phyloP scores from a whole-genome alignment of 2,888 invertebrate genomes.

The Athalia rosae region DNA sequence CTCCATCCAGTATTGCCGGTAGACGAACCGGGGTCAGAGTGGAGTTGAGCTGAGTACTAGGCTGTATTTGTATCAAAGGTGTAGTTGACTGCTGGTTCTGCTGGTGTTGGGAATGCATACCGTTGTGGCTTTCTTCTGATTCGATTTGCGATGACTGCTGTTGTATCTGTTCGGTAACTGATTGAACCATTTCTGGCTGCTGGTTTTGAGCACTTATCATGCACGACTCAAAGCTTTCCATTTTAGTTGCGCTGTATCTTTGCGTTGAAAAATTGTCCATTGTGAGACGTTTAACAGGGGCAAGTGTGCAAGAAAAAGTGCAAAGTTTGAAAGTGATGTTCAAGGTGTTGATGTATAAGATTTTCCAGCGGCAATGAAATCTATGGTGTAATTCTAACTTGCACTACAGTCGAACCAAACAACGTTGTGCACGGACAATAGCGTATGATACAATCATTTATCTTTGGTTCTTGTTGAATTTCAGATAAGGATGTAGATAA shows the following conservation, averaged over 20 bases:
- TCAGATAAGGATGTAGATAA: conserved; percentile 62
- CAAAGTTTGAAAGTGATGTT: background rate
- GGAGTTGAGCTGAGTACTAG: conserved; percentile 63
- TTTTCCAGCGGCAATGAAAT: background rate
- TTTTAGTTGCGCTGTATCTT: conserved; percentile 65
- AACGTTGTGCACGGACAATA: conserved; percentile 43
- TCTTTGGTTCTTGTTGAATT: conserved; percentile 58
- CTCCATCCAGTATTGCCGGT: conserved; percentile 71
- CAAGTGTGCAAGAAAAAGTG: background rate
- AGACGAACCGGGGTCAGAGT: conserved; percentile 69
- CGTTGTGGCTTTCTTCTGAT: conserved; percentile 27
- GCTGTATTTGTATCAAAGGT: conserved; percentile 61
- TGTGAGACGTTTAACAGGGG: conserved; percentile 17
- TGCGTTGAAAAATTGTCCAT: conserved; percentile 68
- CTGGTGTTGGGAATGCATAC: conserved; percentile 51
- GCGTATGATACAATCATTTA: conserved; percentile 52
- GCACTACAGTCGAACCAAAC: conserved; percentile 11
- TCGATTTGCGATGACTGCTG: conserved; percentile 14
- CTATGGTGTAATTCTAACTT: background rate
- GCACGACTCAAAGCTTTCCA: conserved; percentile 69
- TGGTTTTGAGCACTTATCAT: conserved; percentile 62
- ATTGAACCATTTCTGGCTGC: conserved; percentile 62
- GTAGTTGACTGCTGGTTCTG: conserved; percentile 55
- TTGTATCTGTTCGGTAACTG: conserved; percentile 56
- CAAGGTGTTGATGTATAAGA: background rate